Evolutionary conservation across 2,888 invertebrate species (phyloP).

Genomic region (Nemotelus nigrinus): DNA sequence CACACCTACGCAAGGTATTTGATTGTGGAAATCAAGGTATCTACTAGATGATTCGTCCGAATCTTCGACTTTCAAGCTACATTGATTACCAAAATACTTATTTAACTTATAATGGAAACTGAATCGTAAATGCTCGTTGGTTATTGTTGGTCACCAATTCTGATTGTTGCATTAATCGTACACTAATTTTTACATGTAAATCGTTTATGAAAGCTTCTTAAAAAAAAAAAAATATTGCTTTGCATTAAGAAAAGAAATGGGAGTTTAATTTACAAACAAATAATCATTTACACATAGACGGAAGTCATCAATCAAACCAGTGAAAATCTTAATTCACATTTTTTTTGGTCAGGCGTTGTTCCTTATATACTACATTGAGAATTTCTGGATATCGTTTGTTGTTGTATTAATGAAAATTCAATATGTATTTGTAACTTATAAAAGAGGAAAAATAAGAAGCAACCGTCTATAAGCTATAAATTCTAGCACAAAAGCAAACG

Average conservation of each 20-base stretch:
- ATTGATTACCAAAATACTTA: too few species aligned
- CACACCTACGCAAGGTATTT: background rate
- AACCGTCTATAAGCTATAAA: background rate
- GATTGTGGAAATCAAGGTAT: background rate
- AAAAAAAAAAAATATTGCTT: background rate
- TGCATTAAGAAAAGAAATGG: background rate
- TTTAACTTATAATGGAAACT: background rate
- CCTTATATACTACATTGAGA: too few species aligned
- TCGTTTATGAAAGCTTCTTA: background rate
- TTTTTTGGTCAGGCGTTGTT: background rate
- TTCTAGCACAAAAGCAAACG: background rate
- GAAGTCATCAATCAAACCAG: too few species aligned
- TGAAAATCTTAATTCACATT: background rate
- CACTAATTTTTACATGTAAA: background rate
- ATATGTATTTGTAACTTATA: too few species aligned
- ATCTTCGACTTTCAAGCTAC: background rate
- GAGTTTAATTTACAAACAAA: background rate
- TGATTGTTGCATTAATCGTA: background rate
- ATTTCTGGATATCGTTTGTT: too few species aligned
- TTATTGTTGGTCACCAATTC: background rate
- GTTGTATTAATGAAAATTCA: too few species aligned
- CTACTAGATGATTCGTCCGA: too few species aligned
- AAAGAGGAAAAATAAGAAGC: too few species aligned
- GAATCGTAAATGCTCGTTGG: background rate
- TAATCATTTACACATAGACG: too few species aligned